These are phyloP conservation scores for Ophonus ardosiacus DNA, from an alignment of 2,888 invertebrate species.

Conservation along the genomic window DNA sequence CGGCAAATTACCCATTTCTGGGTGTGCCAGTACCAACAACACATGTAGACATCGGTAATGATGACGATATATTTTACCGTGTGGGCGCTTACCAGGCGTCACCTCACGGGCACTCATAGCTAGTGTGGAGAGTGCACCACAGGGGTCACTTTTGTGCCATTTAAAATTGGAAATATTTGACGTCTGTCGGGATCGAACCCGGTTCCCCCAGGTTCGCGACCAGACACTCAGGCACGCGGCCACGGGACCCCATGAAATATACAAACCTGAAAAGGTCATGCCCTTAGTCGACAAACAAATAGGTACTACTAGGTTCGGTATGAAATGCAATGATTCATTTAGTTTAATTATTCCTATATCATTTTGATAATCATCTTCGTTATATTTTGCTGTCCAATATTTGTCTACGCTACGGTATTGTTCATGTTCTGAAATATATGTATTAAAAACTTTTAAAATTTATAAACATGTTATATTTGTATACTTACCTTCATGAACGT, in stretches of 20 bases:
- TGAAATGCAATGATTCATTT: constrained; percentile 62
- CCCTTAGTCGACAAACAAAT: constrained; percentile 68
- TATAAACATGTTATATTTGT: constrained; percentile 26
- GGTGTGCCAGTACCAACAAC: too few species aligned
- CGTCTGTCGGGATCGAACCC: too few species aligned
- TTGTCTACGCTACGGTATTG: constrained; percentile 67
- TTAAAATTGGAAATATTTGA: too few species aligned
- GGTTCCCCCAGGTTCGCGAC: too few species aligned
- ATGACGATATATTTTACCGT: too few species aligned
- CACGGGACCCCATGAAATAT: neutral
- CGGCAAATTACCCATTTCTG: too few species aligned
- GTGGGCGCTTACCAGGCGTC: too few species aligned
- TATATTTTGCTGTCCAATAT: constrained; percentile 67
- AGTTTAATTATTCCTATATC: constrained; percentile 69
- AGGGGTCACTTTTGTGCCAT: too few species aligned
- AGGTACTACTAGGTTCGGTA: constrained; percentile 63
- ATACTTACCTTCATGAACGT: constrained; percentile 67
- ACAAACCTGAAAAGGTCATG: constrained; percentile 67
- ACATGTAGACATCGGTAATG: too few species aligned
- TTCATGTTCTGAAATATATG: constrained; percentile 64
- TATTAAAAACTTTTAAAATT: neutral
- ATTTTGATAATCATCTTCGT: constrained; percentile 68
- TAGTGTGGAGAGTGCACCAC: too few species aligned
- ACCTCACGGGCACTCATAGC: too few species aligned
- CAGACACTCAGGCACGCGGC: too few species aligned